Evolutionary conservation across 2,888 invertebrate species (phyloP), one percentile per base, ranked within the genome.

Genomic region (Lissonota sp.): DNA sequence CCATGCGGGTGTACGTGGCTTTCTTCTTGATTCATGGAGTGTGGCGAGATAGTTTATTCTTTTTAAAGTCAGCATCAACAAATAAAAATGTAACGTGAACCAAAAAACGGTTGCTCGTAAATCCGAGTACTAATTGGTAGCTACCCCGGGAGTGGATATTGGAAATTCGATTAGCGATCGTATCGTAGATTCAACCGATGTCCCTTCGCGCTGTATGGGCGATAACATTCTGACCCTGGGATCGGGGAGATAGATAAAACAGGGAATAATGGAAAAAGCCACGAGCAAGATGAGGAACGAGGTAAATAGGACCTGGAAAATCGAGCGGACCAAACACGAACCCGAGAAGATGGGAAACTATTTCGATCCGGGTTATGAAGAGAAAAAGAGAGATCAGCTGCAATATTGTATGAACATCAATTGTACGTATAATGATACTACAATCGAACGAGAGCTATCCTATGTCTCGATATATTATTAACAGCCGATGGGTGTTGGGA

Each of bases 401-500:
- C 74, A 58, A 66, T 60, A 51, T 49, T 58, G 49, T 6, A 66
- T 58, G 74, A 74, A 49, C 49, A 49, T 66, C 66, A 5, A 8
- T 66, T 49, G 66, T 16, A 51, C 66, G n/a, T 49, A 16, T 14
- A 60, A 16, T 44, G 66, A 1, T 26, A 3, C 26, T 26, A 26
- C 40, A 74, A 74, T 51, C 58, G 70, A 66, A 57, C 53, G 64
- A 66, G 77, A 77, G 62, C 57, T 51, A 71, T 74, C 69, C 69
- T 51, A 42, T 67, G 67, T 60, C 67, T n/a, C 51, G 49, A 74
- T 82, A 69, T 80, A 82, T 84, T 84, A 85, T 82, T 84, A 82
- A 72, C 63, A 55, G 75, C 69, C 64, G 40, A 70, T 58, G 67
- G 42, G 53, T 16, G 26, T 26, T 26, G 26, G 26, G 26, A 53